Conservation (phyloP, 2,797 vertebrate species). For the Phrynocephalus guinanensis region DNA sequence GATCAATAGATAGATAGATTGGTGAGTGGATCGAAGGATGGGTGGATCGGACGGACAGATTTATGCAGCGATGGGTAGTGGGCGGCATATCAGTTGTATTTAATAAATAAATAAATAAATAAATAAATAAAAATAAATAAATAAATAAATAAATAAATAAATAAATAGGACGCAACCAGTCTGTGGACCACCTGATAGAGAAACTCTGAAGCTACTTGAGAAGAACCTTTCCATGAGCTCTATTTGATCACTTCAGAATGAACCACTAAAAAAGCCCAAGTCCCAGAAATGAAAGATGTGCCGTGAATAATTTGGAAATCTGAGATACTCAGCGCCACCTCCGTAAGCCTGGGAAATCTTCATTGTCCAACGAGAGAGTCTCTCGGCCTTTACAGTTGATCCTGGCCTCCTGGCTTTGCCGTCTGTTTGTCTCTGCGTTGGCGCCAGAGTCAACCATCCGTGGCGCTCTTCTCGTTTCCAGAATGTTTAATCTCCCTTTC, state of each 20-base stretch:
- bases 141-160: too few species aligned
- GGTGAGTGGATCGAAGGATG: too few species aligned
- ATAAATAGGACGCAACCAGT: not conserved
- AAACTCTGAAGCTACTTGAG: not conserved
- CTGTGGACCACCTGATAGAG: not conserved
- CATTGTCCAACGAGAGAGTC: not conserved
- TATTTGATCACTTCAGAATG: not conserved
- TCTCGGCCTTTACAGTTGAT: not conserved
- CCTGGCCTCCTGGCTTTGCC: conserved; percentile 3
- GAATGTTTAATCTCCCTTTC: conserved; percentile 16
- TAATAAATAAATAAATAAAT: too few species aligned
- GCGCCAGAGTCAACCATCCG: not conserved
- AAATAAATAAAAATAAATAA: too few species aligned
- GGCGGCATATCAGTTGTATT: too few species aligned
- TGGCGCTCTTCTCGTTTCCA: not conserved
- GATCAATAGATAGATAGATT: too few species aligned
- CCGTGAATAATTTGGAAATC: not conserved
- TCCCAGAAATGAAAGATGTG: not conserved
- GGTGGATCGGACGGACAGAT: too few species aligned
- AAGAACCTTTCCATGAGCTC: not conserved
- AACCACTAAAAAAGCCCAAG: too few species aligned
- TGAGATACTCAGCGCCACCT: not conserved
- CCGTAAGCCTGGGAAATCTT: not conserved
- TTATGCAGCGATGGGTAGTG: too few species aligned
- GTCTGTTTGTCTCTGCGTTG: not conserved